Evolutionary conservation across 2,797 vertebrate genomes (phyloP).

Genomic region (Poeciliopsis gracilis): DNA sequence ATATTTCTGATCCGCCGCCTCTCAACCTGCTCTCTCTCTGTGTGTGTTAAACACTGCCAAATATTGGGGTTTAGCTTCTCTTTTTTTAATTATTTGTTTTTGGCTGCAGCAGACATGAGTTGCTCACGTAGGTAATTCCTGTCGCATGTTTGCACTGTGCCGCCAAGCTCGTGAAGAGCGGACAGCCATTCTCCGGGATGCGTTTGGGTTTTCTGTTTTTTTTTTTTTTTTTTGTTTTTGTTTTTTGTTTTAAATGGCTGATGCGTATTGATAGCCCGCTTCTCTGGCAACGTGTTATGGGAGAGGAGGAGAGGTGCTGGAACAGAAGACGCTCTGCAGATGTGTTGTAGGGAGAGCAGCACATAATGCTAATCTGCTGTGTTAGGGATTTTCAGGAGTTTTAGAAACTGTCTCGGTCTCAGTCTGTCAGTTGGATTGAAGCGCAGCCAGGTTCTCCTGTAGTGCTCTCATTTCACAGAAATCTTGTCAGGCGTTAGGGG

Average conservation of each 20-base stretch:
- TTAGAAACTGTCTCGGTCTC: conserved; percentile 82
- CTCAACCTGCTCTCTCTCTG: conserved; percentile 62
- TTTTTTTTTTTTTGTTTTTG: too few relatives aligned
- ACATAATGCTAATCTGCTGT: conserved; percentile 82
- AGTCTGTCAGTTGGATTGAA: conserved; percentile 82
- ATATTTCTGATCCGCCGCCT: conserved; percentile 77
- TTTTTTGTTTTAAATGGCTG: conserved; percentile 58
- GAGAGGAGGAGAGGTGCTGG: conserved; percentile 56
- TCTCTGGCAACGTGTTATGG: conserved; percentile 59
- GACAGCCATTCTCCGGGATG: conserved; percentile 58
- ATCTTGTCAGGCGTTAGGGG: conserved; percentile 79
- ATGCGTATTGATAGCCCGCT: conserved; percentile 72
- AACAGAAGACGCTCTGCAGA: conserved; percentile 76
- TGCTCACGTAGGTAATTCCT: conserved; percentile 74
- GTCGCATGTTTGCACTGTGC: conserved; percentile 62
- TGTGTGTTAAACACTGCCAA: conserved; percentile 61
- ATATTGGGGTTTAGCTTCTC: conserved; percentile 66
- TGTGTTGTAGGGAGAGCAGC: conserved; percentile 77
- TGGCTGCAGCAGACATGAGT: conserved; percentile 50
- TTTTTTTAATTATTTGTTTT: conserved; percentile 25
- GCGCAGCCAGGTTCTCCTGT: conserved; percentile 83
- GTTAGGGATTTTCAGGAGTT: conserved; percentile 83
- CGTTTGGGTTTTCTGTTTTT: conserved; percentile 47
- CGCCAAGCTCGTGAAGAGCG: conserved; percentile 52
- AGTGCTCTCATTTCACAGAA: conserved; percentile 81